Percentiles rank a stretch among this genome's conserved stretches.
phyloP scores from a whole-genome alignment of 2,888 invertebrate species.

The Holacanthella duospinosa region DNA sequence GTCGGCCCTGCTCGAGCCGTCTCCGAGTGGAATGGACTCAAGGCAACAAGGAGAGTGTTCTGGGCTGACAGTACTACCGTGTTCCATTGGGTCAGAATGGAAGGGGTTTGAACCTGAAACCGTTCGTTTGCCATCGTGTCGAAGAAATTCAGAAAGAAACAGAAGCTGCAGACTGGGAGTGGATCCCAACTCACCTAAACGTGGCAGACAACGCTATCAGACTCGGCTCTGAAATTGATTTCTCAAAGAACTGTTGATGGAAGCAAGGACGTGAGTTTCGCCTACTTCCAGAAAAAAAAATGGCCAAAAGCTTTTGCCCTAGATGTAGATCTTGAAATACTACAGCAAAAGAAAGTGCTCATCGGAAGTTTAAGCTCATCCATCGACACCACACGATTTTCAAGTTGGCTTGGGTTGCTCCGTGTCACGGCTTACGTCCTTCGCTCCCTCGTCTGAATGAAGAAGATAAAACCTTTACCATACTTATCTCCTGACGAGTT shows the following conservation, averaged over 20 bases:
- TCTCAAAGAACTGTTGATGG: conserved; percentile 20
- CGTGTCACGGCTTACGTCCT: neutral
- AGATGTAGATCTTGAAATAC: neutral
- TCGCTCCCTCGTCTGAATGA: neutral
- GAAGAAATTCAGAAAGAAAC: conserved; percentile 21
- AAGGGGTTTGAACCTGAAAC: conserved; percentile 15
- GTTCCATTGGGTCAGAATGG: conserved; percentile 22
- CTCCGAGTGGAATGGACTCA: neutral
- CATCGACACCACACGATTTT: neutral
- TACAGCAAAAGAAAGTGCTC: too few species aligned
- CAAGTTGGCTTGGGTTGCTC: neutral
- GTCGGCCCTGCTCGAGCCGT: too few species aligned
- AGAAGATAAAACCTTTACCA: neutral
- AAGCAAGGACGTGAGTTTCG: conserved; percentile 29
- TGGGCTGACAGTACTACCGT: neutral
- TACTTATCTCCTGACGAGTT: neutral
- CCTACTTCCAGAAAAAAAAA: neutral
- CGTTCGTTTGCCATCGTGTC: conserved; percentile 25
- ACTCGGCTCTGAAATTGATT: neutral
- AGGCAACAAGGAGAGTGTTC: neutral
- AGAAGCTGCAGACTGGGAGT: conserved; percentile 18
- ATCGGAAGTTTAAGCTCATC: too few species aligned
- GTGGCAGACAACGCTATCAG: conserved; percentile 32
- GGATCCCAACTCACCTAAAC: conserved; percentile 28
- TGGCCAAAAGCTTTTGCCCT: neutral